Evolutionary conservation across 35 echinoderm and acorn worm genomes (phyloP).

Genomic region (Lytechinus variegatus): DNA sequence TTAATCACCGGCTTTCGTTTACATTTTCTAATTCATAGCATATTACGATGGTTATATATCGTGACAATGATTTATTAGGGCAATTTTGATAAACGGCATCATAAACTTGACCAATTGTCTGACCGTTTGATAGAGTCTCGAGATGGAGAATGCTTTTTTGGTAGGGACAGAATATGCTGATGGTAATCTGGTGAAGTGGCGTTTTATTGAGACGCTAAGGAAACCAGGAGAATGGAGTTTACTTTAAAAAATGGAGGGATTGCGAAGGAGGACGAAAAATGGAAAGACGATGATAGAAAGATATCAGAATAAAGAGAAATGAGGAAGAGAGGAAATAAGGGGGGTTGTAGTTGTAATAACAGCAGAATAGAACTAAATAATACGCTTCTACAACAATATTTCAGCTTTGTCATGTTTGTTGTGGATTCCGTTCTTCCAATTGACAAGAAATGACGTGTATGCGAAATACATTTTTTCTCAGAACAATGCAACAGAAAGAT

Average conservation of each 20-base stretch:
- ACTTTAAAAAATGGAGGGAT: neutral
- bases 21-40: neutral
- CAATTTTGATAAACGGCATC: neutral
- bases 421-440: too few species aligned
- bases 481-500: too few species aligned
- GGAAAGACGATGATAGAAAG: neutral
- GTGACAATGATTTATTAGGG: constrained; percentile 2
- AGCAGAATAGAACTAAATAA: neutral
- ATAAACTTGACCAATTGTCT: neutral
- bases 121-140: neutral
- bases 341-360: neutral
- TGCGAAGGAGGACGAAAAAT: neutral
- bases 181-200: neutral
- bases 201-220: neutral
- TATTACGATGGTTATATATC: neutral
- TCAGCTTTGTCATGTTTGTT: too few species aligned
- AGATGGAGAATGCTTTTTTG: neutral
- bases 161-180: neutral
- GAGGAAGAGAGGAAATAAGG: neutral
- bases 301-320: neutral
- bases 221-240: neutral
- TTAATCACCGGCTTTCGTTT: constrained; percentile 2
- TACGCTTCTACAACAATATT: too few species aligned
- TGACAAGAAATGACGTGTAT: too few species aligned
- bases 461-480: too few species aligned